phyloP scores from a whole-genome alignment of 2,113 vertebrate species.

The Manacus vitellinus region DNA sequence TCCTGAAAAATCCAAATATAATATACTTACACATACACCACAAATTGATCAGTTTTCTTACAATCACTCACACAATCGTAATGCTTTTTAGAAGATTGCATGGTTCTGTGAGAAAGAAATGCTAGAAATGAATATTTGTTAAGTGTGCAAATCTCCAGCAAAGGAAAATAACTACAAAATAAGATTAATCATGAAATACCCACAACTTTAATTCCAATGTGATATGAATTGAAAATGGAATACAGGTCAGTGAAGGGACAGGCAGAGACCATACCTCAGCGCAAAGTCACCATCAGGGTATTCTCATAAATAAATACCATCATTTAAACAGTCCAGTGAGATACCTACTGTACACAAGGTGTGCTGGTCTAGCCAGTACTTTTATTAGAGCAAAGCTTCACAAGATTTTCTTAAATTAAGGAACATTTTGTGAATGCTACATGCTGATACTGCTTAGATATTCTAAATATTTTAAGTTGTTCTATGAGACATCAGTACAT shows the following conservation, averaged over 20 bases:
- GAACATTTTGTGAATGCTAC: background rate
- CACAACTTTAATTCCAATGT: background rate
- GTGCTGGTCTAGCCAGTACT: background rate
- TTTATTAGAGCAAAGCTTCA: background rate
- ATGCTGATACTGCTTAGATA: background rate
- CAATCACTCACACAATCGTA: background rate
- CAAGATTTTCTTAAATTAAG: background rate
- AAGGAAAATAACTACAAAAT: background rate
- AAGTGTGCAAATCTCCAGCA: background rate
- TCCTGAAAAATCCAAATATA: background rate
- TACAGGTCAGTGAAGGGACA: background rate
- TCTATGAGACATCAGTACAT: background rate
- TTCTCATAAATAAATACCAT: background rate
- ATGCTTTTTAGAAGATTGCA: background rate
- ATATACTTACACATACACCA: background rate
- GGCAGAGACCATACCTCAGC: background rate
- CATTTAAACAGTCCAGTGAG: background rate
- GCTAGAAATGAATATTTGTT: background rate
- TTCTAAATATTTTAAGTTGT: background rate
- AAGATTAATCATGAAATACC: background rate
- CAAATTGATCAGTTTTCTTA: background rate
- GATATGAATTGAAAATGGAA: background rate
- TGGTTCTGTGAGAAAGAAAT: background rate
- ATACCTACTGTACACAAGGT: background rate
- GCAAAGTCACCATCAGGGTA: background rate